phyloP scores from a whole-genome alignment of 2,888 invertebrate genomes.

The Drosophila picticornis region DNA sequence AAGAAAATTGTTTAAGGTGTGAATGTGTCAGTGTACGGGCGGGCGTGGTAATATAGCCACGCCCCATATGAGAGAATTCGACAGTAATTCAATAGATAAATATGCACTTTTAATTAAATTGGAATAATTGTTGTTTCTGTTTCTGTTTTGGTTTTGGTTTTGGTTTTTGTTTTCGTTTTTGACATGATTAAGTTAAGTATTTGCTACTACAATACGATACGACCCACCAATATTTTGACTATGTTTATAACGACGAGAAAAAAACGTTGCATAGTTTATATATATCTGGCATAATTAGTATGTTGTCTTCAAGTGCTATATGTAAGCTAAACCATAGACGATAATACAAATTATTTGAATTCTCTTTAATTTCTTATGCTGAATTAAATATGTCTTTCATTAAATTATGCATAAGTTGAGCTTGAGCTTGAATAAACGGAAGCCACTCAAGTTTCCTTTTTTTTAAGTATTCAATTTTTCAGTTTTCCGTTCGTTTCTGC shows the following conservation, averaged over 20 bases:
- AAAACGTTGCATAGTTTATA: conserved; percentile 56
- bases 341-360: conserved; percentile 60
- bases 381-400: conserved; percentile 33
- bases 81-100: conserved; percentile 71
- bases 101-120: conserved; percentile 72
- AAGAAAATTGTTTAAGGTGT: conserved; percentile 61
- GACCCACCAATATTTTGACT: conserved; percentile 74
- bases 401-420: conserved; percentile 61
- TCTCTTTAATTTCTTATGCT: conserved; percentile 39
- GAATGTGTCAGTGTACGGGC: conserved; percentile 13
- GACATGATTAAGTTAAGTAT: conserved; percentile 72
- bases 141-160: conserved; percentile 11
- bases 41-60: conserved; percentile 14
- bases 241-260: conserved; percentile 74
- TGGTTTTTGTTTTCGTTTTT: conserved; percentile 7
- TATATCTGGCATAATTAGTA: conserved; percentile 57
- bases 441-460: conserved; percentile 47
- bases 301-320: conserved; percentile 41
- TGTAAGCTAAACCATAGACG: conserved; percentile 64
- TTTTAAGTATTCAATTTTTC: conserved; percentile 11
- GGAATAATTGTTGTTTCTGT: conserved; percentile 55
- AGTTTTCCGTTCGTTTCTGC: conserved; percentile 25
- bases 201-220: conserved; percentile 73
- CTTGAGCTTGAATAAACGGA: conserved; percentile 60
- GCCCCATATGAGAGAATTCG: conserved; percentile 56